Percentiles rank a stretch among this genome's conserved stretches.
These are phyloP conservation scores for Leptobrachium leishanense DNA, from an alignment of 2,113 vertebrate species.

Conservation along the genomic window DNA sequence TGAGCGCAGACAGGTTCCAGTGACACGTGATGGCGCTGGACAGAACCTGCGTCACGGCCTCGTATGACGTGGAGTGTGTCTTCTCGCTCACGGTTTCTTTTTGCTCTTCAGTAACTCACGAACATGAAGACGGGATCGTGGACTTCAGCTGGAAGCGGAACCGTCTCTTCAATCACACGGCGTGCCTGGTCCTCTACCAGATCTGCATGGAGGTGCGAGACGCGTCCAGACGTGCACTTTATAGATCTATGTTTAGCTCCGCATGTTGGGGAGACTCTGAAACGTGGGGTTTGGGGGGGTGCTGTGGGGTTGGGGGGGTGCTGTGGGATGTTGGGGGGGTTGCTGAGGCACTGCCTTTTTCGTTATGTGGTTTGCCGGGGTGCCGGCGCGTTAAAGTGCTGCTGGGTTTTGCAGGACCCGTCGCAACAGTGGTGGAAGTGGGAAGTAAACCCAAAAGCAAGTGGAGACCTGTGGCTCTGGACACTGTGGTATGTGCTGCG, in stretches of 20 bases:
- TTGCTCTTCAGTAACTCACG: conserved; percentile 77
- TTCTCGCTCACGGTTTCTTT: neutral
- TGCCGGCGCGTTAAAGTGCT: neutral
- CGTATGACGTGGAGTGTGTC: no score
- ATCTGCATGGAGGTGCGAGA: conserved; percentile 92
- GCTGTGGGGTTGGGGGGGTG: no score
- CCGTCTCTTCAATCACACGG: conserved; percentile 92
- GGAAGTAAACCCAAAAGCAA: conserved; percentile 93
- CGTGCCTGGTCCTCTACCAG: conserved; percentile 93
- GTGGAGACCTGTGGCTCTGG: conserved; percentile 92
- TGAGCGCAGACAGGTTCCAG: no score
- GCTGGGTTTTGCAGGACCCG: conserved; percentile 75
- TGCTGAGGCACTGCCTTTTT: no score
- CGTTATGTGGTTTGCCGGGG: no score
- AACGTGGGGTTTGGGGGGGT: no score
- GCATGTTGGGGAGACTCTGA: no score
- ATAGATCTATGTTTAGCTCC: no score
- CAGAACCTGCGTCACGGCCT: no score
- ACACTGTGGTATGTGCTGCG: conserved; percentile 86
- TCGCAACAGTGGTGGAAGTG: conserved; percentile 86
- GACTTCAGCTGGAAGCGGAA: conserved; percentile 95
- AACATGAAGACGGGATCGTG: conserved; percentile 77
- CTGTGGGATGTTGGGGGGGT: no score
- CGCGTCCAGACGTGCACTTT: neutral
- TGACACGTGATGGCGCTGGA: no score